Evolutionary conservation across 2,113 vertebrate genomes (phyloP).

Genomic region (Xenus cinereus): DNA sequence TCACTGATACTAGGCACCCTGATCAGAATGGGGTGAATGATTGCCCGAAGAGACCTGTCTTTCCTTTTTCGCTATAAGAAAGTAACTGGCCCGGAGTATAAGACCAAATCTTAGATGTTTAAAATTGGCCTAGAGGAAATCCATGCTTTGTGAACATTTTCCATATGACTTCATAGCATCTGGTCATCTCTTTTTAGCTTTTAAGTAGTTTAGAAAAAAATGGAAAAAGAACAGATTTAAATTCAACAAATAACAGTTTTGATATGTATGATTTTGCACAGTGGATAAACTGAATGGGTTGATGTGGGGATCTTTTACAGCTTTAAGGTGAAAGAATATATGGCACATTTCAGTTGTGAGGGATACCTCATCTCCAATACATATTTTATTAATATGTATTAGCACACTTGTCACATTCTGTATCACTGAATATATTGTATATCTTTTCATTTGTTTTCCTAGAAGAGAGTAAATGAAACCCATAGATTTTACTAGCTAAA

Average conservation of each 20-base stretch:
- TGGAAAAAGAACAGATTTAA: not conserved
- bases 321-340: not conserved
- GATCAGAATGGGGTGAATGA: not conserved
- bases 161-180: not conserved
- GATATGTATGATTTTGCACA: not conserved
- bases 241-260: not conserved
- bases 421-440: not conserved
- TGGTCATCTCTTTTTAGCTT: not conserved
- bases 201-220: not conserved
- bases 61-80: not conserved
- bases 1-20: not conserved
- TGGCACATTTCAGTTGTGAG: not conserved
- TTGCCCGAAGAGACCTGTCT: not conserved
- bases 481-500: not conserved
- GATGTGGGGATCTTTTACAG: not conserved
- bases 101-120: not conserved
- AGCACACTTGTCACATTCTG: not conserved
- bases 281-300: not conserved
- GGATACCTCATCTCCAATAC: not conserved
- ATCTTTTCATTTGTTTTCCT: not conserved
- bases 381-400: slow-evolving; percentile 22
- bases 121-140: not conserved
- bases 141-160: not conserved
- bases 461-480: not conserved
- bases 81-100: not conserved